Base-by-base conservation (phyloP, 2,888 invertebrate genomes). In the Pandemis corylana region DNA sequence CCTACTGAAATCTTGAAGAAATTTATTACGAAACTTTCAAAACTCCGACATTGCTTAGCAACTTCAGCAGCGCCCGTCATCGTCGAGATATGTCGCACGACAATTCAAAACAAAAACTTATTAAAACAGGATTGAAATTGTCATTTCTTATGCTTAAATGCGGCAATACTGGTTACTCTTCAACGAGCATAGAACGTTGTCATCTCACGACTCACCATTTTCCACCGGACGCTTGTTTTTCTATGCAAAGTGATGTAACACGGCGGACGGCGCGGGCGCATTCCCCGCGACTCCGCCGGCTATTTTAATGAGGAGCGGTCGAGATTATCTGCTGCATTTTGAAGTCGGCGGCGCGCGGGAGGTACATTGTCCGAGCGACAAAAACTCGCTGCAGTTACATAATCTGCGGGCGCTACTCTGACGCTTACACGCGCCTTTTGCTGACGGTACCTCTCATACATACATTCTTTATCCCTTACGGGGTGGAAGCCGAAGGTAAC, bases 291-390 rank as follows among this genome's bases (percentile, higher is more conserved):
- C 62, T 62, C 65, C 56, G 66, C 75, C 70, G 75, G 75, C 53
- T 70, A 74, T 74, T 74, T 74, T 74, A 74, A 74, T 74, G 72
- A 68, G 71, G 28, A 53, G 59, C 56, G 70, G 71, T 70, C 62
- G 74, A 86, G 89, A 88, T 89, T 86, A 89, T 89, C 89, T 87
- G 86, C 84, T 85, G 87, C 84, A 88, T 85, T 81, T 81, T 80
- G 83, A 82, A 81, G 83, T 80, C 80, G 70, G 79, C 81, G 80
- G 78, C 61, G 56, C 49, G 72, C 72, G 56, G 71, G 72, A 64
- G 71, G 67, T 62, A 70, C 77, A 79, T 78, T 78, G 77, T 79
- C 79, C 76, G 82, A 79, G 80, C 78, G 72, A 77, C 84, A 88
- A 88, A 83, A 82, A 85, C 78, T 78, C 78, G 78, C 79, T 80